These are phyloP conservation scores for Ctenicera cuprea DNA, from an alignment of 2,888 invertebrate genomes.

Conservation along the genomic window DNA sequence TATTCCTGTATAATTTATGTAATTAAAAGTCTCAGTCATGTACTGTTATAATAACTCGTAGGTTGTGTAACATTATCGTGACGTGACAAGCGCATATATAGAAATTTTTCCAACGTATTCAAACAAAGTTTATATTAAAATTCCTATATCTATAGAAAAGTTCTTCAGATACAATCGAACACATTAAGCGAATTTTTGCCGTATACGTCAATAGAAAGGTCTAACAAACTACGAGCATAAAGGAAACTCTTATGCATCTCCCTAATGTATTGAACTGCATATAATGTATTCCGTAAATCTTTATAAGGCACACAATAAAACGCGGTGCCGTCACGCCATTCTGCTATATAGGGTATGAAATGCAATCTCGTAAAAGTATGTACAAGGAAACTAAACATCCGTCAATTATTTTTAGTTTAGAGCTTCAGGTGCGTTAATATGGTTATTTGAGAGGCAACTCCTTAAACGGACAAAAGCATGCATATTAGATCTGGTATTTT, in stretches of 20 bases:
- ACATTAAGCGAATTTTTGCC: conserved; percentile 5
- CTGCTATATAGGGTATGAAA: conserved; percentile 17
- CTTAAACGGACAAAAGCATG: no score
- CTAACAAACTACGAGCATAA: not conserved
- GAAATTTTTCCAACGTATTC: not conserved
- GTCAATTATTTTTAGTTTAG: conserved; percentile 15
- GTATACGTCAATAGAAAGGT: conserved; percentile 7
- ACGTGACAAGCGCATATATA: conserved; percentile 17
- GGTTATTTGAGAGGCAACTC: no score
- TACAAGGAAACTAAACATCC: conserved; percentile 9
- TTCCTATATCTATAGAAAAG: conserved; percentile 1
- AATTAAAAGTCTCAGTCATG: conserved; percentile 3
- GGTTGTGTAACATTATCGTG: not conserved
- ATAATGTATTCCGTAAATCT: conserved; percentile 24
- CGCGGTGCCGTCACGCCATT: conserved; percentile 7
- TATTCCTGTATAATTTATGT: conserved; percentile 1
- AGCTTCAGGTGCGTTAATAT: not conserved
- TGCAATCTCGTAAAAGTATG: conserved; percentile 23
- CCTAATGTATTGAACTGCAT: conserved; percentile 29
- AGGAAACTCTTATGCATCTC: conserved; percentile 17
- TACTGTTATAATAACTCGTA: not conserved
- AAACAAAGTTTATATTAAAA: conserved; percentile 14
- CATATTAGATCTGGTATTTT: no score
- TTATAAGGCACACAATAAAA: conserved; percentile 24
- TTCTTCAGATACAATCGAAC: conserved; percentile 15